Percentiles rank a stretch among this genome's conserved stretches.
These are phyloP conservation scores for Speoplatyrhinus poulsoni DNA, from an alignment of 2,113 vertebrate species.

Conservation along the genomic window DNA sequence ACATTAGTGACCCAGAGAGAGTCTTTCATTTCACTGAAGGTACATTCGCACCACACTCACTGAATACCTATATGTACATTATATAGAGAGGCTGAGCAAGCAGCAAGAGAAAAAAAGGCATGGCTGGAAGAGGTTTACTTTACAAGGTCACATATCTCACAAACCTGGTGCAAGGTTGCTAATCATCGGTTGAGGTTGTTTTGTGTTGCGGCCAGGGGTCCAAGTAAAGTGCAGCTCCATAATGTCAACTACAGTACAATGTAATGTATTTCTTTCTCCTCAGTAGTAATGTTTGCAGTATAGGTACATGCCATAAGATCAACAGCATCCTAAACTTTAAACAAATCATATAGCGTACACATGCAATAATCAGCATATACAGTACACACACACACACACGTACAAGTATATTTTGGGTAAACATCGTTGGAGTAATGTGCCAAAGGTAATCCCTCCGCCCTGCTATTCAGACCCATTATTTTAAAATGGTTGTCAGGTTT, in stretches of 20 bases:
- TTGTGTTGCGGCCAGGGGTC: conserved; percentile 5
- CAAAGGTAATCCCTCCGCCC: no score
- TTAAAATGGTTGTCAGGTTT: no score
- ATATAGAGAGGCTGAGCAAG: conserved; percentile 22
- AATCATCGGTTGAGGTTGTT: background rate
- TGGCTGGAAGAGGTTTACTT: background rate
- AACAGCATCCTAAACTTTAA: no score
- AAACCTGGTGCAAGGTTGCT: background rate
- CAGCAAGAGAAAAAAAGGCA: conserved; percentile 23
- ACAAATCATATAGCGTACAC: no score
- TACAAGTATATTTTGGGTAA: no score
- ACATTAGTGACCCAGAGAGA: conserved; percentile 32
- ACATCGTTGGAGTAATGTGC: no score
- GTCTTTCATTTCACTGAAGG: conserved; percentile 27
- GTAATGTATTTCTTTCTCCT: background rate
- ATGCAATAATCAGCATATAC: no score
- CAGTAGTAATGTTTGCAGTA: background rate
- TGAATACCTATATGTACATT: conserved; percentile 22
- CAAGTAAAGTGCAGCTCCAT: background rate
- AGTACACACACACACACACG: no score
- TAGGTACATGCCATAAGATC: no score
- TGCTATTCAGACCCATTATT: no score
- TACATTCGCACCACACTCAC: conserved; percentile 5
- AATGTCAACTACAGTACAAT: background rate
- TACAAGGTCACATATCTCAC: conserved; percentile 4